Conservation (phyloP, 1,140 invertebrate genomes). For the Drosophila nasuta region DNA sequence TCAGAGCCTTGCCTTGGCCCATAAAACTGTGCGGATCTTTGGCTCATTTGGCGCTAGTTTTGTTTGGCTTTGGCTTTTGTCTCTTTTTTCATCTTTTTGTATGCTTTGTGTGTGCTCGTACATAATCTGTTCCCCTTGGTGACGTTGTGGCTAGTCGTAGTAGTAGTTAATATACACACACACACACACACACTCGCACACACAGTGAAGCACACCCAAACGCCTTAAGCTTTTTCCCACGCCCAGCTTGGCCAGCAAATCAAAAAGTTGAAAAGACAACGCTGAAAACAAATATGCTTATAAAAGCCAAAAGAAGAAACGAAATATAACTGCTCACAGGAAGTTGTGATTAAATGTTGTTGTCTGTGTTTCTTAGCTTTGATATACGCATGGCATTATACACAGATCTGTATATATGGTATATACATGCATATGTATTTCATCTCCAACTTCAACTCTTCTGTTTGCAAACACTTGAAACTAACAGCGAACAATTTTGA, state of each 20-base stretch:
- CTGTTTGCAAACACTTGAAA: slow-evolving; percentile 2
- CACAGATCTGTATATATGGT: background rate
- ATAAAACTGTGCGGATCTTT: slow-evolving; percentile 39
- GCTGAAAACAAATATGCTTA: slow-evolving; percentile 45
- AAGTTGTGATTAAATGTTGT: slow-evolving; percentile 71
- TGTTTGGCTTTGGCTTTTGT: slow-evolving; percentile 12
- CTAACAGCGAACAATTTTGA: slow-evolving; percentile 26
- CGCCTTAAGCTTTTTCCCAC: slow-evolving; percentile 71
- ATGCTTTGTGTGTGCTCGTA: background rate
- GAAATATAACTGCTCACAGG: slow-evolving; percentile 61
- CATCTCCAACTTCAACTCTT: background rate
- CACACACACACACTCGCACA: slow-evolving; percentile 21
- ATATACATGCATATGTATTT: background rate
- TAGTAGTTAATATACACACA: slow-evolving; percentile 21
- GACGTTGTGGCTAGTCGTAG: slow-evolving; percentile 20
- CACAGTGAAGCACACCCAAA: background rate
- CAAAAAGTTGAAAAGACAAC: slow-evolving; percentile 34
- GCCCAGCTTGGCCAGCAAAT: slow-evolving; percentile 56
- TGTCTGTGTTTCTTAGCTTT: slow-evolving; percentile 36
- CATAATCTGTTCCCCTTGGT: slow-evolving; percentile 29
- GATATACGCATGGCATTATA: slow-evolving; percentile 17
- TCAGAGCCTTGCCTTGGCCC: slow-evolving; percentile 41
- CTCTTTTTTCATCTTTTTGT: background rate
- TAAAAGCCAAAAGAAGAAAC: slow-evolving; percentile 30
- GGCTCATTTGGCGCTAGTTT: slow-evolving; percentile 47